Conservation (phyloP, 2,113 vertebrate genomes). For the Vireo altiloquus region DNA sequence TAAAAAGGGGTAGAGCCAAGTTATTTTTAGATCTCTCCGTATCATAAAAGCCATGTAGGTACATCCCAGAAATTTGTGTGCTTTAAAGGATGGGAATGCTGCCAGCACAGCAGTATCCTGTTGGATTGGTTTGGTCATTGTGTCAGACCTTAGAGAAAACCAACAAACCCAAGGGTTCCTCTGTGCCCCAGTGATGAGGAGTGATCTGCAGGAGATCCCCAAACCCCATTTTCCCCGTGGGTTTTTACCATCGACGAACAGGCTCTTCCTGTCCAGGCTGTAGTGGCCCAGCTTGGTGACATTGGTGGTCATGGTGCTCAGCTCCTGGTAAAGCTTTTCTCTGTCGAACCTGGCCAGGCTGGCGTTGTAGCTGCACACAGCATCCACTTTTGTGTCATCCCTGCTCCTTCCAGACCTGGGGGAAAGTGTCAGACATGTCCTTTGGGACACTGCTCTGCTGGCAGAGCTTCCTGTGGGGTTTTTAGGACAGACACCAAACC, state of each 20-base stretch:
- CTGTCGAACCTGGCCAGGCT: constrained; percentile 15
- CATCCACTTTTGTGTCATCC: neutral
- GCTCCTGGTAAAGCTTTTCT: constrained; percentile 12
- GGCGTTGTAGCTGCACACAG: constrained; percentile 32
- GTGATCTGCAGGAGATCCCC: neutral
- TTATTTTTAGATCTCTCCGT: neutral
- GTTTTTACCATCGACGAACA: constrained; percentile 26
- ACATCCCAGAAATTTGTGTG: neutral
- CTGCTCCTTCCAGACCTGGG: neutral
- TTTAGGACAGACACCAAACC: neutral
- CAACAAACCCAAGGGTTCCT: neutral
- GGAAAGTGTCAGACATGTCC: accelerated
- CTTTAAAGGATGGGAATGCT: neutral
- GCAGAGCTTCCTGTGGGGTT: neutral
- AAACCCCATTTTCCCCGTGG: neutral
- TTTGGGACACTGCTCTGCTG: neutral
- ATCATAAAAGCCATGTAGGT: neutral
- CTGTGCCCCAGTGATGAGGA: neutral
- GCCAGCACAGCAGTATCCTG: neutral
- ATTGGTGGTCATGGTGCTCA: constrained; percentile 26
- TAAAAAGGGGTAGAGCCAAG: neutral
- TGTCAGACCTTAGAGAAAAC: neutral
- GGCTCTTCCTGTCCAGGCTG: constrained; percentile 47
- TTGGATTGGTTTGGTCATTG: neutral
- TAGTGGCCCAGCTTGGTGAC: constrained; percentile 45